Evolutionary conservation across 2,888 invertebrate species (phyloP).

Genomic region (Gnatocerus cornutus): DNA sequence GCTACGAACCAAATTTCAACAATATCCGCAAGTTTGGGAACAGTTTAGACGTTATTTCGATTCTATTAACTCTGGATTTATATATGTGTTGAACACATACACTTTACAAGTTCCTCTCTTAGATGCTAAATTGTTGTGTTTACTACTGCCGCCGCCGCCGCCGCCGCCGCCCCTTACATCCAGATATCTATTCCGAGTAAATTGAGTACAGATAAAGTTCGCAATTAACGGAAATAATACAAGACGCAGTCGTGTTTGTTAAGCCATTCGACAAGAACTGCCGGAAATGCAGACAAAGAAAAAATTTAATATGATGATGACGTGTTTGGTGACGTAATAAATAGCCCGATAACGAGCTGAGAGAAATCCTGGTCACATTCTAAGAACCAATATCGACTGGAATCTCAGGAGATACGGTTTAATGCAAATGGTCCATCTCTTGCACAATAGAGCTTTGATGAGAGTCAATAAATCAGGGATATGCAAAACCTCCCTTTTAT

Average conservation of each 20-base stretch:
- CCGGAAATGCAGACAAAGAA: not conserved
- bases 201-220: slow-evolving; percentile 52
- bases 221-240: slow-evolving; percentile 52
- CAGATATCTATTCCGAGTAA: slow-evolving; percentile 52
- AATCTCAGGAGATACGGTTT: slow-evolving; percentile 65
- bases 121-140: slow-evolving; percentile 58
- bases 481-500: slow-evolving; percentile 70
- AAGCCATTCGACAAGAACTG: slow-evolving; percentile 6
- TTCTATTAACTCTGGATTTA: slow-evolving; percentile 70
- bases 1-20: slow-evolving; percentile 70
- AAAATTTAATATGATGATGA: slow-evolving; percentile 56
- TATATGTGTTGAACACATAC: slow-evolving; percentile 64
- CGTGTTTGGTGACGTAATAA: slow-evolving; percentile 62
- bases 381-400: slow-evolving; percentile 61
- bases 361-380: slow-evolving; percentile 56
- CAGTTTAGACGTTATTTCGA: slow-evolving; percentile 65
- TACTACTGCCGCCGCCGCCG: slow-evolving; percentile 46
- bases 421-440: slow-evolving; percentile 70
- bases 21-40: slow-evolving; percentile 67
- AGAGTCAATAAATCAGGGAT: slow-evolving; percentile 75
- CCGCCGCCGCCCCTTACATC: slow-evolving; percentile 34
- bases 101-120: slow-evolving; percentile 58
- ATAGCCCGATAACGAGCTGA: slow-evolving; percentile 62
- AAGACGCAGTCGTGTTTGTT: slow-evolving; percentile 40
- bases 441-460: slow-evolving; percentile 73